Evolutionary conservation across 1,140 invertebrate species (phyloP).

Genomic region (Trinorchestia longiramus): DNA sequence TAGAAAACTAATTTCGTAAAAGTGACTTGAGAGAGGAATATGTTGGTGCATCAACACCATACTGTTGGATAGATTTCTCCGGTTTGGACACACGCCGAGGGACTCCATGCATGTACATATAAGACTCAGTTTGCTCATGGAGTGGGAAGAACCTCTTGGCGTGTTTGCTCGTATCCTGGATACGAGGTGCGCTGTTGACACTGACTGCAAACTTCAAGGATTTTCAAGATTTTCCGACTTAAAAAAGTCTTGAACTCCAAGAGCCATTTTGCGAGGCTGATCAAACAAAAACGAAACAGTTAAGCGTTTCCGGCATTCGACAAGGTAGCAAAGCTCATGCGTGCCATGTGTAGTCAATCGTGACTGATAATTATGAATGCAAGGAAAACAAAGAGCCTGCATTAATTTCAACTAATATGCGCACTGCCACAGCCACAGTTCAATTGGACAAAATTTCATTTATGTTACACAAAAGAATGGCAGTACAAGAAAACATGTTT

Average conservation of each 20-base stretch:
- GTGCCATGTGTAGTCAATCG: background rate
- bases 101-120: background rate
- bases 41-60: no score
- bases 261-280: background rate
- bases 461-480: background rate
- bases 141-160: background rate
- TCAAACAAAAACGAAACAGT: background rate
- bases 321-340: background rate
- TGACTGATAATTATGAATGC: background rate
- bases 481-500: background rate
- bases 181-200: background rate
- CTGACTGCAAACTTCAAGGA: background rate
- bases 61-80: background rate
- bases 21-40: no score
- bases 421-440: no score
- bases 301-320: background rate
- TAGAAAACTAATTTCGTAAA: background rate
- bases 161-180: background rate
- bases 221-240: background rate
- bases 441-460: no score
- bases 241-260: background rate
- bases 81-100: background rate
- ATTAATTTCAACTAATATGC: background rate
- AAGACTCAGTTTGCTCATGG: background rate
- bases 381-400: background rate